Evolutionary conservation across 2,888 invertebrate species (phyloP).

Genomic region (Nematopogon swammerdamellus): DNA sequence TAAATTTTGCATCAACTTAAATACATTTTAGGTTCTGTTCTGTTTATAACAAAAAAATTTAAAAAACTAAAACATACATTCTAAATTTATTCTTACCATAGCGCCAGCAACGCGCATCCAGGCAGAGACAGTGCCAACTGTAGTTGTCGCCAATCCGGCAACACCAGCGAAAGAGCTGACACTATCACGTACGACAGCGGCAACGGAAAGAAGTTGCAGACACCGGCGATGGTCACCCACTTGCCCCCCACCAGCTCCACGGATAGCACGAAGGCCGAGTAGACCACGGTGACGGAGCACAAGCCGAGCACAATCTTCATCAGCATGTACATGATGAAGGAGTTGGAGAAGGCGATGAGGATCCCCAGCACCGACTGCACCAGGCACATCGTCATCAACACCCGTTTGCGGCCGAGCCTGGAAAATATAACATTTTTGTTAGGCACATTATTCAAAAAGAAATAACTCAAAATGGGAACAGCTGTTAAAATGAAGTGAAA

Average conservation of each 20-base stretch:
- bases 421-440: slow-evolving; percentile 20
- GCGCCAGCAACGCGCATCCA: slow-evolving; percentile 61
- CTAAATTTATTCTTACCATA: slow-evolving; percentile 71
- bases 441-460: too few relatives aligned
- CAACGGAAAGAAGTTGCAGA: slow-evolving; percentile 76
- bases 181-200: slow-evolving; percentile 73
- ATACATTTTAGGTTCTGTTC: too few relatives aligned
- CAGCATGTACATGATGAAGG: slow-evolving; percentile 66
- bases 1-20: too few relatives aligned
- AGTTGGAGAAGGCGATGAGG: slow-evolving; percentile 66
- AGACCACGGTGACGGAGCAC: slow-evolving; percentile 78
- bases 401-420: slow-evolving; percentile 71
- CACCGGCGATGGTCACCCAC: slow-evolving; percentile 77
- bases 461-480: too few relatives aligned
- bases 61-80: too few relatives aligned
- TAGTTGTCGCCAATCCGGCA: slow-evolving; percentile 70
- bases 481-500: too few relatives aligned
- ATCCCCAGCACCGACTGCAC: slow-evolving; percentile 67
- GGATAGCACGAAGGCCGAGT: slow-evolving; percentile 75
- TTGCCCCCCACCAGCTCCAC: slow-evolving; percentile 77
- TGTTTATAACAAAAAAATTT: too few relatives aligned
- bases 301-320: slow-evolving; percentile 70
- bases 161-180: slow-evolving; percentile 65
- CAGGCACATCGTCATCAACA: slow-evolving; percentile 67
- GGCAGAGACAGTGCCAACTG: slow-evolving; percentile 73